These are phyloP conservation scores for Xestobium rufovillosum DNA, from an alignment of 2,888 invertebrate species.

Conservation along the genomic window DNA sequence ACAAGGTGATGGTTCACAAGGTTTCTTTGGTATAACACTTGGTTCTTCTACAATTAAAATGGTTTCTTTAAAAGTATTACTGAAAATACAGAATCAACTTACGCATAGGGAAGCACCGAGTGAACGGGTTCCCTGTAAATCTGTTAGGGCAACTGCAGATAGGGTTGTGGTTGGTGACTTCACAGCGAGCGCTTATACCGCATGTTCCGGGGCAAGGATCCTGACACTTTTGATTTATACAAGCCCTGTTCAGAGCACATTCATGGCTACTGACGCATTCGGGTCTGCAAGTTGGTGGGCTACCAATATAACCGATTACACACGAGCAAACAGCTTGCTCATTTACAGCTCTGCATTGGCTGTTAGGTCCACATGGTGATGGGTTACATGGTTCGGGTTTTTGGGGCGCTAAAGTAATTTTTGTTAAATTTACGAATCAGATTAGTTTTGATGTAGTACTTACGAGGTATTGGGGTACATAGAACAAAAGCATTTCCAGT, in stretches of 20 bases:
- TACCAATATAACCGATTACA: conserved; percentile 56
- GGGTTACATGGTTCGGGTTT: conserved; percentile 51
- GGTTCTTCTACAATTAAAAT: conserved; percentile 40
- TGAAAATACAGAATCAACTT: not conserved
- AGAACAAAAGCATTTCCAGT: conserved; percentile 65
- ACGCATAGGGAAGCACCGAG: conserved; percentile 44
- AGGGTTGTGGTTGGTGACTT: conserved; percentile 59
- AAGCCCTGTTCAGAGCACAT: conserved; percentile 54
- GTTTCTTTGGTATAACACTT: conserved; percentile 46
- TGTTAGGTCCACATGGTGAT: conserved; percentile 57
- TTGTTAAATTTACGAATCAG: conserved; percentile 5
- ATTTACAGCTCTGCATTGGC: conserved; percentile 56
- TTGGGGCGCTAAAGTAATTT: conserved; percentile 17
- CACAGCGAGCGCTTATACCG: conserved; percentile 55
- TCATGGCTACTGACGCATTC: conserved; percentile 66
- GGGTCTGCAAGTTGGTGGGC: conserved; percentile 70
- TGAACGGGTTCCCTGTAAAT: conserved; percentile 60
- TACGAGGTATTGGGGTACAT: conserved; percentile 48
- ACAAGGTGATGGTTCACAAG: conserved; percentile 64
- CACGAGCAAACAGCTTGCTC: conserved; percentile 70
- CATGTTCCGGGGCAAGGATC: conserved; percentile 61
- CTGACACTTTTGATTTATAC: conserved; percentile 57
- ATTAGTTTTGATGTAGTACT: not conserved
- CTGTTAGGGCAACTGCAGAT: conserved; percentile 52
- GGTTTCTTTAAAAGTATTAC: not conserved